Evolutionary conservation across 2,797 vertebrate species (phyloP).

Genomic region (Benthosema pterotum): DNA sequence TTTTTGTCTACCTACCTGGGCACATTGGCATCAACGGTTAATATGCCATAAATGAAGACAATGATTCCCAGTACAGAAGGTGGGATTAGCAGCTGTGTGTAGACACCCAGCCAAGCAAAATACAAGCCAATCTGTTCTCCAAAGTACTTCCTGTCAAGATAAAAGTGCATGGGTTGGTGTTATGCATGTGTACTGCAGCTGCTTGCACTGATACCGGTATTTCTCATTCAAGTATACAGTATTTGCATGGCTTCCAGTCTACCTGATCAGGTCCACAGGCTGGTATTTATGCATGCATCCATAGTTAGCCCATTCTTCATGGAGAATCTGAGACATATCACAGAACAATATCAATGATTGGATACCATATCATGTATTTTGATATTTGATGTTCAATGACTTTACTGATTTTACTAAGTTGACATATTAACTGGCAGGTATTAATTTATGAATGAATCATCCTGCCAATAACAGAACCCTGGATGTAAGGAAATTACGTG

Average conservation of each 20-base stretch:
- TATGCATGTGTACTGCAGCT: constrained; percentile 1
- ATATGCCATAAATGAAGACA: constrained; percentile 95
- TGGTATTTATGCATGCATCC: constrained; percentile 97
- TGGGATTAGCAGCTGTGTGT: constrained; percentile 95
- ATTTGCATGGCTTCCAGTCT: constrained; percentile 24
- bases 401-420: too few species aligned
- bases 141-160: constrained; percentile 91
- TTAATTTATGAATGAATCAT: too few species aligned
- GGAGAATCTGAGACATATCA: constrained; percentile 83
- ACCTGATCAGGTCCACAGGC: constrained; percentile 97
- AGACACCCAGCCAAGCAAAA: constrained; percentile 98
- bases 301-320: constrained; percentile 97
- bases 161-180: constrained; percentile 12
- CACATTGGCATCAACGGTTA: constrained; percentile 91
- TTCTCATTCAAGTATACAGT: too few species aligned
- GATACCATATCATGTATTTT: not conserved
- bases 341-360: constrained; percentile 13
- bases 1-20: constrained; percentile 84
- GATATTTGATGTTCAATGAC: too few species aligned
- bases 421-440: too few species aligned
- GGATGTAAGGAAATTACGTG: too few species aligned
- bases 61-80: constrained; percentile 93
- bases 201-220: not conserved
- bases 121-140: constrained; percentile 98
- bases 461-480: too few species aligned